Conservation (phyloP, 2,888 invertebrate genomes). For the Eupithecia tripunctaria region DNA sequence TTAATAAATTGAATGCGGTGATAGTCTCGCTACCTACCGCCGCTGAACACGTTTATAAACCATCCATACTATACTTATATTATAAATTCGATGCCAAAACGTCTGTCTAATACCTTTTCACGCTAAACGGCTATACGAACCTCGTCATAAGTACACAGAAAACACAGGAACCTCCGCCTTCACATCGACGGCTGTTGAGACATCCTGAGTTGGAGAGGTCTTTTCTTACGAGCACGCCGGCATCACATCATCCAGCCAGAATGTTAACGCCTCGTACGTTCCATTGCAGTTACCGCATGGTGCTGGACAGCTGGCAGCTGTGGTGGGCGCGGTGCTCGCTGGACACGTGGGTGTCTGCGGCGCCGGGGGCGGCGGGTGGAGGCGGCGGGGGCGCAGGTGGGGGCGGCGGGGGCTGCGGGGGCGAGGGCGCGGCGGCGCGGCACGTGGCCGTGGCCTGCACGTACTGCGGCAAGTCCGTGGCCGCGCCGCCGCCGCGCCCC, state of each 20-base stretch:
- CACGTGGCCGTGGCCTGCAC: slow-evolving; percentile 91
- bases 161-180: too few relatives aligned
- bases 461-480: slow-evolving; percentile 97
- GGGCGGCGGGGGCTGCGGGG: slow-evolving; percentile 57
- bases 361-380: slow-evolving; percentile 62
- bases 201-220: too few relatives aligned
- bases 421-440: slow-evolving; percentile 61
- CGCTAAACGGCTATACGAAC: too few relatives aligned
- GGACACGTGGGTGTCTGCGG: slow-evolving; percentile 90
- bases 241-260: not conserved
- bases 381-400: slow-evolving; percentile 63
- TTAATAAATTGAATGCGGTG: too few relatives aligned
- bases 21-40: too few relatives aligned
- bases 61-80: too few relatives aligned
- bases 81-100: too few relatives aligned
- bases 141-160: too few relatives aligned
- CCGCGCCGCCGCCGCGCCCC: slow-evolving; percentile 87
- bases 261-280: not conserved
- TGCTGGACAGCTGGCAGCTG: slow-evolving; percentile 95
- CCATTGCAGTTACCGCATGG: slow-evolving; percentile 88
- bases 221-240: too few relatives aligned
- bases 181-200: too few relatives aligned
- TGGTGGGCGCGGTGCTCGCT: slow-evolving; percentile 96
- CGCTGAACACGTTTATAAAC: too few relatives aligned
- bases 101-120: too few relatives aligned